Percentiles rank a stretch among this genome's conserved stretches.
These are phyloP conservation scores for Lutra lutra DNA, from an alignment of 2,797 vertebrate genomes.

Conservation along the genomic window DNA sequence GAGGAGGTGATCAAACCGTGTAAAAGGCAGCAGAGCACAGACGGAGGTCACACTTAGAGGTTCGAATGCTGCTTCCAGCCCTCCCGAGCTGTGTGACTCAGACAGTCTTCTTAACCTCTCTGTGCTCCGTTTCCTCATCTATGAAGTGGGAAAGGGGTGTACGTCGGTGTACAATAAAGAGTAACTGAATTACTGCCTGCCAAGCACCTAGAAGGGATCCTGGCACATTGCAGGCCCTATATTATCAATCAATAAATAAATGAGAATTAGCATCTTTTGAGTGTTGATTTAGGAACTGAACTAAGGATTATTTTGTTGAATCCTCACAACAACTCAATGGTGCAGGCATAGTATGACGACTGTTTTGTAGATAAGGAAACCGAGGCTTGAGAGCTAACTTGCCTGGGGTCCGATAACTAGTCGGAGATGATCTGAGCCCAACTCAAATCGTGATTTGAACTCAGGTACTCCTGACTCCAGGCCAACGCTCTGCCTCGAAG, in stretches of 20 bases:
- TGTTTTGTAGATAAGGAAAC: not conserved
- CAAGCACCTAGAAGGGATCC: not conserved
- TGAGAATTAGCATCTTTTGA: not conserved
- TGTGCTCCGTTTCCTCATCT: not conserved
- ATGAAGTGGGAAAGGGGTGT: not conserved
- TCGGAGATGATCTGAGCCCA: not conserved
- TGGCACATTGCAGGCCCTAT: accelerated
- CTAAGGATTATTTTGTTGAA: not conserved
- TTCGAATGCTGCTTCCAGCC: accelerated
- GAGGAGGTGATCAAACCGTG: not conserved
- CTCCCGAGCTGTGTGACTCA: not conserved
- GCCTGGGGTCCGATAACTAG: not conserved
- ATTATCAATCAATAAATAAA: not conserved
- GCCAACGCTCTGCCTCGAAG: accelerated
- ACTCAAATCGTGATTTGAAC: not conserved
- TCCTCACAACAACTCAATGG: not conserved
- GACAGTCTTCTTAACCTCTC: not conserved
- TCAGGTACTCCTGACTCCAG: not conserved
- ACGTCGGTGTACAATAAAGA: not conserved
- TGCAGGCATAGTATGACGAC: accelerated
- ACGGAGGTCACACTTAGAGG: accelerated
- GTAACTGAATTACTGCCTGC: not conserved
- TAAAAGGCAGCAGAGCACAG: not conserved
- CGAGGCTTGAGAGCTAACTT: not conserved
- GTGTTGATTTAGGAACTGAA: not conserved